These are phyloP conservation scores for Meandrina meandrites DNA, from an alignment of 92 coral and sea anemone genomes.

Conservation along the genomic window DNA sequence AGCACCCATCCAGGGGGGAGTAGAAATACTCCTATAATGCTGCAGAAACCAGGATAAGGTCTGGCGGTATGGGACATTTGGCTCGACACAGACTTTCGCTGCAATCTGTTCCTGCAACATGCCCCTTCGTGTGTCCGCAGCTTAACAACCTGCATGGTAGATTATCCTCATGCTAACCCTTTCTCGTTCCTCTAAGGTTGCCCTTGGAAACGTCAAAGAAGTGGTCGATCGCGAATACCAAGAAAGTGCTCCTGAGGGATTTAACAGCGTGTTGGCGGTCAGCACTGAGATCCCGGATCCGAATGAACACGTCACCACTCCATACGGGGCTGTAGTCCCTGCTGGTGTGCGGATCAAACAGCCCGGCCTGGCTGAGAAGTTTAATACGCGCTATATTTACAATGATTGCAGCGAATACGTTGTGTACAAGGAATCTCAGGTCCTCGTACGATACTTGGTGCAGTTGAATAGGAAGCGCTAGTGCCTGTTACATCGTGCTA, in stretches of 20 bases:
- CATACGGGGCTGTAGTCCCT: constrained; percentile 86
- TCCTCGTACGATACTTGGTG: constrained; percentile 69
- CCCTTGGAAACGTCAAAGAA: constrained; percentile 49
- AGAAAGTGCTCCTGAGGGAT: constrained; percentile 66
- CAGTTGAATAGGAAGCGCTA: constrained; percentile 8
- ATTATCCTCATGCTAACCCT: background rate
- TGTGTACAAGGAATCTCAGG: constrained; percentile 80
- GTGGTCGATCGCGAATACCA: constrained; percentile 17
- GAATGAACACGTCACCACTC: constrained; percentile 75
- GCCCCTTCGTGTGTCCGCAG: too few species aligned
- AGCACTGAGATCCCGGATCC: constrained; percentile 71
- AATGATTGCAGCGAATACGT: constrained; percentile 62
- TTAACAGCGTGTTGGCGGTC: constrained; percentile 71
- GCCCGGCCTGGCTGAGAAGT: constrained; percentile 51
- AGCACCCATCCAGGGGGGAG: too few species aligned
- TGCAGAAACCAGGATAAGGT: too few species aligned
- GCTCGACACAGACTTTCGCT: too few species aligned
- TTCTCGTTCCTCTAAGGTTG: constrained; percentile 55
- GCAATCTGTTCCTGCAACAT: too few species aligned
- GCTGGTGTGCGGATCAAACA: constrained; percentile 68
- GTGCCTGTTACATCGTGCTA: background rate
- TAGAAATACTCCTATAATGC: too few species aligned
- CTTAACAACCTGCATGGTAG: background rate
- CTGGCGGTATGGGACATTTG: too few species aligned
- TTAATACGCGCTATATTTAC: background rate